These are phyloP conservation scores for Pandion haliaetus DNA, from an alignment of 2,113 vertebrate species.

Conservation along the genomic window DNA sequence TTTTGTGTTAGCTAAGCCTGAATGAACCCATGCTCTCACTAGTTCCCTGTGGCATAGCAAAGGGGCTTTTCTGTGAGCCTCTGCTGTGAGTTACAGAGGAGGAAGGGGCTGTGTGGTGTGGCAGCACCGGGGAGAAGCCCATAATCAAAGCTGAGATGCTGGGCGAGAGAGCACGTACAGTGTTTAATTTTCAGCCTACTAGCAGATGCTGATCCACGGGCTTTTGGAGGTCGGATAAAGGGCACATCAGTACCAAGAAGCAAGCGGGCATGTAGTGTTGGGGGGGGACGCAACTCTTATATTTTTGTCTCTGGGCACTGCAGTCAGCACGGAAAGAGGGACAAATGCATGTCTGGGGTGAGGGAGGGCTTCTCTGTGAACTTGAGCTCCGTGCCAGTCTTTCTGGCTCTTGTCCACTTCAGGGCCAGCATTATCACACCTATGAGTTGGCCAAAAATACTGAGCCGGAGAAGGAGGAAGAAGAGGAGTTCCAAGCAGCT, in stretches of 20 bases:
- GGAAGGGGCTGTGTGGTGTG: not conserved
- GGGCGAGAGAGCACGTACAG: not conserved
- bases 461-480: slow-evolving; percentile 88
- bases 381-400: not conserved
- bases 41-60: not conserved
- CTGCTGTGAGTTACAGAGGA: not conserved
- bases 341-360: not conserved
- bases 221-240: not conserved
- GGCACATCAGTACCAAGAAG: not conserved
- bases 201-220: not conserved
- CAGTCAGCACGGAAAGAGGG: not conserved
- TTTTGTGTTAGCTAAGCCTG: not conserved
- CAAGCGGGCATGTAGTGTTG: not conserved
- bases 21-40: not conserved
- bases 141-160: not conserved
- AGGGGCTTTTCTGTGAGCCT: not conserved
- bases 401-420: not conserved
- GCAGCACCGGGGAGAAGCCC: not conserved
- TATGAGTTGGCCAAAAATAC: slow-evolving; percentile 91
- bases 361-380: not conserved
- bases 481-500: slow-evolving; percentile 82
- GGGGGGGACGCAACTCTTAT: not conserved
- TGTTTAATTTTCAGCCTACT: not conserved
- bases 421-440: slow-evolving; percentile 90
- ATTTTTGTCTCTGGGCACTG: not conserved